phyloP scores from a whole-genome alignment of 2,797 vertebrate genomes.

The Urocyon cinereoargenteus region DNA sequence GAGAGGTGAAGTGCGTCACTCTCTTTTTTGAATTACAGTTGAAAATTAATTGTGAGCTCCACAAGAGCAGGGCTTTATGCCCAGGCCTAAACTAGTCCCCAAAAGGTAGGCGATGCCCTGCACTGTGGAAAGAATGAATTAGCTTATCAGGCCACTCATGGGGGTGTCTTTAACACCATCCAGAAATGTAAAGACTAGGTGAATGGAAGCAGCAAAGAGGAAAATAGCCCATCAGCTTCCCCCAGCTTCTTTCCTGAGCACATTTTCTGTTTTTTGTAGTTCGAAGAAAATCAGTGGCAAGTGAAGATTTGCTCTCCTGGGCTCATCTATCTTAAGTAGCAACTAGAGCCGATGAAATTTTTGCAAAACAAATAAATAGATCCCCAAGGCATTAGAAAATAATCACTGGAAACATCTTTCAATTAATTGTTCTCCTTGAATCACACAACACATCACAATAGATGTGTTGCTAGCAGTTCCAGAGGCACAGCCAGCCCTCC shows the following conservation, averaged over 20 bases:
- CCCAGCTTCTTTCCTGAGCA: background rate
- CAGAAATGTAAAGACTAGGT: background rate
- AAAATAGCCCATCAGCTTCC: background rate
- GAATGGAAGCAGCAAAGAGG: background rate
- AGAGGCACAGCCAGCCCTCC: background rate
- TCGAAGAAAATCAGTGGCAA: background rate
- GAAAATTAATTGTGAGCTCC: background rate
- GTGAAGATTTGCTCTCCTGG: background rate
- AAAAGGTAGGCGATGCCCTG: accelerated
- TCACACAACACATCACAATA: background rate
- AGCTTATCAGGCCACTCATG: background rate
- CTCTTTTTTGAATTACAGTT: background rate
- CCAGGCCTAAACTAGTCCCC: no score
- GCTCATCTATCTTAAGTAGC: background rate
- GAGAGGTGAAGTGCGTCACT: background rate
- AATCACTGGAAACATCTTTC: background rate
- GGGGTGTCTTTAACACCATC: background rate
- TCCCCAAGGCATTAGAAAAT: background rate
- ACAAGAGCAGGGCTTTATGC: background rate
- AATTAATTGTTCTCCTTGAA: background rate
- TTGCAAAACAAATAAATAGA: slow-evolving; percentile 13
- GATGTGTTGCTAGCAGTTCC: background rate
- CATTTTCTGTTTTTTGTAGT: background rate
- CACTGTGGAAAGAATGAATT: background rate
- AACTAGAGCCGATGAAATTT: background rate